Evolutionary conservation across 2,797 vertebrate species (phyloP).

Genomic region (Brachyrhaphis roseni): DNA sequence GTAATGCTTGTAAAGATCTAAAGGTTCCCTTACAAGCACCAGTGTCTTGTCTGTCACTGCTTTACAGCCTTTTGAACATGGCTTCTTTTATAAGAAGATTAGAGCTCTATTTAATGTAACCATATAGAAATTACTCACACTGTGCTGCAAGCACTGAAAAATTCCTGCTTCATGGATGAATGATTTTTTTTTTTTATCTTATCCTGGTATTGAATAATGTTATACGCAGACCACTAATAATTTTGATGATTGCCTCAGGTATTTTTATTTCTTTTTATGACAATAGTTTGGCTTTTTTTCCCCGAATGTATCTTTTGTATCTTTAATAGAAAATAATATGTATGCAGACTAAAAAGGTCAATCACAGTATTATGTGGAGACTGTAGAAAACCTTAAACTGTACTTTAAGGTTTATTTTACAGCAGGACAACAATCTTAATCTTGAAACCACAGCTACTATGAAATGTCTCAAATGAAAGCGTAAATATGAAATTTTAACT

Average conservation of each 20-base stretch:
- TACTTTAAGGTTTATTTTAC: background rate
- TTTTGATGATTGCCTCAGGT: background rate
- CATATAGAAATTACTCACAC: constrained; percentile 41
- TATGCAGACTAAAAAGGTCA: background rate
- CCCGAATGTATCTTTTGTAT: background rate
- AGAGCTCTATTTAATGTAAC: constrained; percentile 36
- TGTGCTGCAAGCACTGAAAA: constrained; percentile 5
- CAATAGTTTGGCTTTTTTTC: background rate
- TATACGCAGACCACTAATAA: background rate
- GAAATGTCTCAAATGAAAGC: background rate
- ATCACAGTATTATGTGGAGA: background rate
- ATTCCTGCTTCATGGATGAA: constrained; percentile 19
- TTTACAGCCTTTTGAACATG: constrained; percentile 42
- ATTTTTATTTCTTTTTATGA: background rate
- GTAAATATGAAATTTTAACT: background rate
- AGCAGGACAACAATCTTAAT: background rate
- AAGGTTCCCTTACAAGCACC: constrained; percentile 47
- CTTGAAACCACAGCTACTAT: background rate
- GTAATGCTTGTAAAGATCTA: constrained; percentile 39
- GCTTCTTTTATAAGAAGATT: constrained; percentile 53
- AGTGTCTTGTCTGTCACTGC: constrained; percentile 43
- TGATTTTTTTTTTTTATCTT: background rate
- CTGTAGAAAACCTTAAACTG: background rate
- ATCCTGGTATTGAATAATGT: background rate
- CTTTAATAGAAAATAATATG: background rate